Evolutionary conservation across 2,888 invertebrate species (phyloP).

Genomic region (Scotopteryx bipunctaria): DNA sequence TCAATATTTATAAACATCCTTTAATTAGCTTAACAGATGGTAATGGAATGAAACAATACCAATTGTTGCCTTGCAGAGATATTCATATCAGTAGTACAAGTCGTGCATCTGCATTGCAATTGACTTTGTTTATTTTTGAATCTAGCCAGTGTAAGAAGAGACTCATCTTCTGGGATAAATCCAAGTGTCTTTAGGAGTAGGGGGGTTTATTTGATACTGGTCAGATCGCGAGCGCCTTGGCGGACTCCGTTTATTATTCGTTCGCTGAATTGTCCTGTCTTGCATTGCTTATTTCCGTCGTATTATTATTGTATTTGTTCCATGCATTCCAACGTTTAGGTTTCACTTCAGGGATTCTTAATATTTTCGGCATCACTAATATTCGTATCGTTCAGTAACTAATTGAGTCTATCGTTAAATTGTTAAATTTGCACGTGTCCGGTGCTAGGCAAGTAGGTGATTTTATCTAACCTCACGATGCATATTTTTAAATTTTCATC

Average conservation of each 20-base stretch:
- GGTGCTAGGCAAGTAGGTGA: conserved; percentile 48
- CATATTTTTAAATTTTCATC: conserved; percentile 7
- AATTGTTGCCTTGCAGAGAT: conserved; percentile 48
- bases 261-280: conserved; percentile 53
- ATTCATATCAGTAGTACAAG: conserved; percentile 43
- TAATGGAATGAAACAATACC: conserved; percentile 49
- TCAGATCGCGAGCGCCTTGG: conserved; percentile 48
- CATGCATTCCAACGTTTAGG: background rate
- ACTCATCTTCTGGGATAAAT: conserved; percentile 30
- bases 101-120: conserved; percentile 65
- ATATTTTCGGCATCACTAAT: conserved; percentile 15
- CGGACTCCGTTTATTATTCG: conserved; percentile 62
- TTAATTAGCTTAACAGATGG: conserved; percentile 39
- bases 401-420: conserved; percentile 44
- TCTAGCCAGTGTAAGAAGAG: conserved; percentile 54
- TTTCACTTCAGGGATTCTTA: conserved; percentile 16
- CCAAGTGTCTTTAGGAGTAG: conserved; percentile 30
- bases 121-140: conserved; percentile 73
- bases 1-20: conserved; percentile 27
- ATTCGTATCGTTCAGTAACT: conserved; percentile 31
- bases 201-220: conserved; percentile 66
- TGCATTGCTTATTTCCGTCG: conserved; percentile 55
- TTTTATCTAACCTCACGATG: conserved; percentile 9
- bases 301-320: conserved; percentile 24
- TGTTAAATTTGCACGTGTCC: conserved; percentile 56